Base-by-base conservation (phyloP, 2,797 vertebrate species). In the Fistularia tabacaria region DNA sequence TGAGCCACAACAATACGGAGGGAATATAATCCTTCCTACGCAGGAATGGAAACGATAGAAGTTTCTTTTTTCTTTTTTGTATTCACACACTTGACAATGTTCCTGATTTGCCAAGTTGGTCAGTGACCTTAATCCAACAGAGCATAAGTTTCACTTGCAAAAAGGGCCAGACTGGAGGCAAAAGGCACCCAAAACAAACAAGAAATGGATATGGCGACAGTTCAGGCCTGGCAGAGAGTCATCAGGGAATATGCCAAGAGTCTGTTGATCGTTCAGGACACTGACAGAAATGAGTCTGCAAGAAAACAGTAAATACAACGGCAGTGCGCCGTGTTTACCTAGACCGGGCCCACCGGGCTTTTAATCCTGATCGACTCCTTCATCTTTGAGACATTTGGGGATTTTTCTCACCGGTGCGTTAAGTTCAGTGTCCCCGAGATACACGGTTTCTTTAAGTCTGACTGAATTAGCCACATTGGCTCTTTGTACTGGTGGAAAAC, bases 141-240 rank as follows among this genome's bases (percentile, higher is more conserved):
- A 73, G 77, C 81, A 77, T 79, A 70, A 81, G 73, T 72, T 83
- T 60, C 56, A 66, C 64, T 72, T 57, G 54, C 80, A 59, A 49
- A 59, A 64, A 25, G 5, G 76, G 72, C 66, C 65, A 82, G 72
- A 74, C 63, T 81, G 73, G 69, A 63, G 58, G 74, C 74, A 69
- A 74, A 70, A 70, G 65, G 53, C 57, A 63, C 55, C 57, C 61
- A 54, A 69, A 83, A 71, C 77, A 76, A 75, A 70, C 72, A 76
- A 79, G 68, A 68, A 69, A 51, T 36, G 37, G 79, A 67, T 66
- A 68, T 75, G 75, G 65, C 68, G 73, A 61, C 66, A 64, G 73
- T 46, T 63, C 69, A 76, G 60, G 73, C 64, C 75, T 83, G 79
- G 79, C 78, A 76, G 62, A 70, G 56, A 56, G 49, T 65, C 75